phyloP scores from a whole-genome alignment of 2,113 vertebrate species.

The Copsychus sechellarum region DNA sequence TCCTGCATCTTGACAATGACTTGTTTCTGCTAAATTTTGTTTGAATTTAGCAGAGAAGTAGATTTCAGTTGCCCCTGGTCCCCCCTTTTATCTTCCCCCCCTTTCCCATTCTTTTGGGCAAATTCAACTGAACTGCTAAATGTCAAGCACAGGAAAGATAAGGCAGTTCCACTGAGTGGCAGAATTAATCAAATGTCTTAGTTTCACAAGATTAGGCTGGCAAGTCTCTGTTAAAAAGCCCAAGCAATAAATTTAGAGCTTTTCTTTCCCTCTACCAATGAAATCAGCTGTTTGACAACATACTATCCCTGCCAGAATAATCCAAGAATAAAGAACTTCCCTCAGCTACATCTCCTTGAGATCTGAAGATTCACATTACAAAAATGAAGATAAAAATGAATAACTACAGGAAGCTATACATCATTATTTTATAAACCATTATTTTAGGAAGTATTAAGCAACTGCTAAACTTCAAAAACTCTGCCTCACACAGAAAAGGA shows the following conservation, averaged over 20 bases:
- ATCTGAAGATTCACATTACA: not conserved
- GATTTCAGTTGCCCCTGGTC: not conserved
- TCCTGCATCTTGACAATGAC: not conserved
- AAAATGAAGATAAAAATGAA: not conserved
- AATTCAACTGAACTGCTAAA: conserved; percentile 40
- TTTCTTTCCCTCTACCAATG: not conserved
- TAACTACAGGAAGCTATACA: not conserved
- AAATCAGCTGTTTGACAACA: not conserved
- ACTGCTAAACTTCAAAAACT: not conserved
- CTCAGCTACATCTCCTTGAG: not conserved
- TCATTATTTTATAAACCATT: not conserved
- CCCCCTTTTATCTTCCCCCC: not conserved
- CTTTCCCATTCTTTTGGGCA: not conserved
- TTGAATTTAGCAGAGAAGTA: conserved; percentile 30
- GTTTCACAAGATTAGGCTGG: conserved; percentile 1
- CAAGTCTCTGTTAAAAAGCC: conserved; percentile 3
- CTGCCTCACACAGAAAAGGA: not conserved
- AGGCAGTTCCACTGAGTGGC: not conserved
- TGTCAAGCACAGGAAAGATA: conserved; percentile 29
- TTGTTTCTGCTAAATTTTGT: not conserved
- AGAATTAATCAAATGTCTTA: conserved; percentile 29
- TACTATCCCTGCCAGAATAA: not conserved
- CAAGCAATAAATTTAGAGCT: not conserved
- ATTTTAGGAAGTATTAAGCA: not conserved
- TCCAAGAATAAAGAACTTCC: not conserved